Conservation (phyloP, 1,140 invertebrate genomes). For the Heliothis subflexa region DNA sequence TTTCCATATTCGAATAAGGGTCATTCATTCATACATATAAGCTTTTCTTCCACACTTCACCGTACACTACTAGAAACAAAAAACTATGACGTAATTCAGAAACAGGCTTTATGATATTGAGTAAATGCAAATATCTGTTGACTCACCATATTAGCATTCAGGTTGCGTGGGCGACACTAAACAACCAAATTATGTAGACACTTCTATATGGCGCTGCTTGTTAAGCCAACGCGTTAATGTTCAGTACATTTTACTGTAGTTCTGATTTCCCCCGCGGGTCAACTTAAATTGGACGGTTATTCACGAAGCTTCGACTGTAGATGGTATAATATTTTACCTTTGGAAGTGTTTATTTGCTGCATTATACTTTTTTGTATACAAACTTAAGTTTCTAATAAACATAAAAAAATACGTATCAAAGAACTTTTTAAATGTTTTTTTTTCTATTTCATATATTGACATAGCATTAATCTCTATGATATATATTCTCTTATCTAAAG, state of each 20-base stretch:
- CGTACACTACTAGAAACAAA: conserved; percentile 12
- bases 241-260: neutral
- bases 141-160: conserved; percentile 11
- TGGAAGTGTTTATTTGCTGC: neutral
- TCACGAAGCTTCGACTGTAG: neutral
- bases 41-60: neutral
- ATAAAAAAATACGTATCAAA: no score
- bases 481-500: no score
- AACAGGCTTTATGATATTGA: conserved; percentile 2
- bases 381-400: no score
- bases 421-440: no score
- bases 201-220: neutral
- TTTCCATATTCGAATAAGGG: neutral
- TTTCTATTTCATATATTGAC: no score
- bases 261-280: neutral
- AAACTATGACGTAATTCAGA: conserved; percentile 6
- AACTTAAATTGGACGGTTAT: neutral
- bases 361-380: neutral
- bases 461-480: no score
- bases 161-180: conserved; percentile 12
- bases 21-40: neutral
- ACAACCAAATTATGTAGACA: neutral
- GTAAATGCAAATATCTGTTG: conserved; percentile 27
- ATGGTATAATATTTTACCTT: neutral
- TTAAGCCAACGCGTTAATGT: neutral